Evolutionary conservation across 2,888 invertebrate genomes (phyloP).

Genomic region (Himalopsyche kuldschensis): DNA sequence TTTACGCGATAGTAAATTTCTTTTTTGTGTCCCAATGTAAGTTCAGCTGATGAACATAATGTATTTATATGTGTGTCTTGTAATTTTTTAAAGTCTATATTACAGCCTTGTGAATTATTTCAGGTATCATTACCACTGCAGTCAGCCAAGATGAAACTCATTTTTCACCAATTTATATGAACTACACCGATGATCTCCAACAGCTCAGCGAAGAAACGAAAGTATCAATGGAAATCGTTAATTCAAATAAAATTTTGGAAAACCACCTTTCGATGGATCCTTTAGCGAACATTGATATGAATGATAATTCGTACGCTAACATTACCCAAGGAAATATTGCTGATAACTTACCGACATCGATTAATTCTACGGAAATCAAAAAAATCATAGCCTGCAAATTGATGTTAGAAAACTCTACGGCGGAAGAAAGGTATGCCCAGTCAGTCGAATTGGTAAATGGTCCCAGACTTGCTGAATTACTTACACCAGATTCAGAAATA

Average conservation of each 20-base stretch:
- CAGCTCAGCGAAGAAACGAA: neutral
- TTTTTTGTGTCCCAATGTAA: neutral
- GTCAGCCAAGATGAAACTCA: neutral
- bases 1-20: neutral
- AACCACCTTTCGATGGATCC: neutral
- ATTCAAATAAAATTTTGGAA: neutral
- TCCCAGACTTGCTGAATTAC: conserved; percentile 66
- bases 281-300: neutral
- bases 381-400: conserved; percentile 54
- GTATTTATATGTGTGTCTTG: neutral
- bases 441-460: conserved; percentile 71
- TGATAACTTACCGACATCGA: neutral
- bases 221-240: neutral
- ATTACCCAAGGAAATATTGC: neutral
- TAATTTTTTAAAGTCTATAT: neutral
- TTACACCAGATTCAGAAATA: conserved; percentile 67
- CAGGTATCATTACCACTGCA: neutral
- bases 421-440: conserved; percentile 48
- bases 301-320: neutral
- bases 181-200: neutral
- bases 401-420: conserved; percentile 44
- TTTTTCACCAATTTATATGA: neutral
- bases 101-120: neutral
- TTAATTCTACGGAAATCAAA: conserved; percentile 49
- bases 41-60: neutral